Evolutionary conservation across 1,140 invertebrate species (phyloP), one percentile per base, ranked within the genome.

Genomic region (Andrena cerasifolii): DNA sequence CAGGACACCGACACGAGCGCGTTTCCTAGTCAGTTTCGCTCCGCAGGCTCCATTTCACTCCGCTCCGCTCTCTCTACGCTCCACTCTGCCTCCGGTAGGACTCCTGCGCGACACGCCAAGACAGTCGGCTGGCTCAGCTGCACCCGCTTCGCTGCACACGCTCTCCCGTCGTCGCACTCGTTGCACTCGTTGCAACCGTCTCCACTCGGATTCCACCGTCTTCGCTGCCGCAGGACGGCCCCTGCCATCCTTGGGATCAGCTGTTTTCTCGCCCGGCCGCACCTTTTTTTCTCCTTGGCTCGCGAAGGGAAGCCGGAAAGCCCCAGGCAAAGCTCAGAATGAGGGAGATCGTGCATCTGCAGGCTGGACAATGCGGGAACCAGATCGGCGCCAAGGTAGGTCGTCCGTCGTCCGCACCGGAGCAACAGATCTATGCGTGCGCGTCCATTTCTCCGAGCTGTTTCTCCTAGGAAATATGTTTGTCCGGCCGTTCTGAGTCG

Each of bases 331-430:
- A 5, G 3, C 36, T 56, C 74, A 67, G 10, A 74, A 96, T 96
- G 95, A 94, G 95, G 88, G 96, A 96, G 94, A 96, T 96, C 87
- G 95, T 96, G 80, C 96, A 96, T 89, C 92, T 96, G 76, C 96
- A 96, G 90, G 95, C 95, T 76, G 96, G 96, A 77, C 96, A 96
- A 91, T 96, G 96, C 89, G 95, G 95, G 65, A 96, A 96, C 89
- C 95, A 96, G 89, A 96, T 96, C 85, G 95, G 95, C 86, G 94
- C 95, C 6, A 96, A 96, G 93, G 95, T 95, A 92, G 90, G 84
- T 84, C 40, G 21, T 14, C n/a, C 12, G 10, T 10, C 12, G 10
- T 58, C 5, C 28, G 4, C 2, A 33, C 26, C 28, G 59, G 36
- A 10, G 10, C 4, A 10, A 40, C 4, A 40, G 36, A 40, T 40